These are phyloP conservation scores for Phyllostomus hastatus DNA, from an alignment of 2,113 vertebrate genomes.

Conservation along the genomic window DNA sequence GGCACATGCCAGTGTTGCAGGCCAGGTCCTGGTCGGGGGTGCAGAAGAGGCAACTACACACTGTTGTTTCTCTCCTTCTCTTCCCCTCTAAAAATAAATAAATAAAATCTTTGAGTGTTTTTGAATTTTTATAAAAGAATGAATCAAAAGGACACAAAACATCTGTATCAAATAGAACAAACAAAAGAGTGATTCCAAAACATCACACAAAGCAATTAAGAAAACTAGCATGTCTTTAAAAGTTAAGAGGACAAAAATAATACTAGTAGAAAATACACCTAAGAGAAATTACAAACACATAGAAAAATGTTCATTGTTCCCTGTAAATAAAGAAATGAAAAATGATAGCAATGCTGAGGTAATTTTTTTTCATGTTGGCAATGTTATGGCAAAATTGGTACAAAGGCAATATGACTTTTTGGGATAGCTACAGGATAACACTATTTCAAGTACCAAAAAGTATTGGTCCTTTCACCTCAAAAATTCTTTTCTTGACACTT, in stretches of 20 bases:
- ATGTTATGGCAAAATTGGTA: neutral
- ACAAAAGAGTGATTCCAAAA: neutral
- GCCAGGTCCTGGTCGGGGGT: too few relatives aligned
- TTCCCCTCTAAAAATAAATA: too few relatives aligned
- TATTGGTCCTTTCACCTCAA: neutral
- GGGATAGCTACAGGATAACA: neutral
- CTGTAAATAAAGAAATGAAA: neutral
- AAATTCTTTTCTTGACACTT: conserved; percentile 23
- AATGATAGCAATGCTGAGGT: neutral
- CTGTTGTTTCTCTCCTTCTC: too few relatives aligned
- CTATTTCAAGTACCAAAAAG: neutral
- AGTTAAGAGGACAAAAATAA: neutral
- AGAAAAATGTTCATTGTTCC: neutral
- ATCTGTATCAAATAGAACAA: neutral
- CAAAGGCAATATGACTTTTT: neutral
- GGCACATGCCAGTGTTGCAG: too few relatives aligned
- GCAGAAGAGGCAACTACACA: too few relatives aligned
- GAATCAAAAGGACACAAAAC: neutral
- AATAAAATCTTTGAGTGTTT: too few relatives aligned
- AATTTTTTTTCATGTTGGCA: conserved; percentile 2
- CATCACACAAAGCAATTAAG: neutral
- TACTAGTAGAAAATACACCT: neutral
- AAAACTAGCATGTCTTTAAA: neutral
- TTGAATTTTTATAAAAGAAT: neutral
- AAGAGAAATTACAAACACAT: conserved; percentile 3